Base-by-base conservation (phyloP, 2,113 vertebrate genomes). In the Etia nguti region DNA sequence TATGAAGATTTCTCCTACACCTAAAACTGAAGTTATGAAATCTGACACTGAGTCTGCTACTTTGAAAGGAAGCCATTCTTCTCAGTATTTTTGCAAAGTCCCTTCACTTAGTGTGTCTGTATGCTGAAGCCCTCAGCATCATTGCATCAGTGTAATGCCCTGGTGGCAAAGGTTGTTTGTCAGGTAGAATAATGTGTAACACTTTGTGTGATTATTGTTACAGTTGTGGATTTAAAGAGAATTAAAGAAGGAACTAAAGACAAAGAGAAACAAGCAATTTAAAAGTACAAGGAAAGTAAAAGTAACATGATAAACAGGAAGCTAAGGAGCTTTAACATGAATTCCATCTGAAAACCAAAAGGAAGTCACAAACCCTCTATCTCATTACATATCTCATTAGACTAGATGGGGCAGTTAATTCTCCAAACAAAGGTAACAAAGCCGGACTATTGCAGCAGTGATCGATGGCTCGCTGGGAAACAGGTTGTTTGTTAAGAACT, bases 301-400 rank as follows among this genome's bases (percentile, higher is more conserved):
- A 57, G 24, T 57, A 57, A 26, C 24, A 57, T 57, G 24, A 15
- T 26, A 57, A 57, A 29, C 31, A 20, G 31, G 0, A 62, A 38
- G 20, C 60, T 68, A 68, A 68, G 1, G 60, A 68, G 34, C 10
- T 68, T 68, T 65, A 65, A 38, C 34, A 8, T 65, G 60, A 0
- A 36, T 65, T 36, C 31, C 6, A 34, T 34, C 34, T 36, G 34
- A 22, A 65, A 38, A n/a, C 60, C 10, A 65, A 65, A 65, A 65
- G n/a, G 60, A 38, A 38, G 20, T 8, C 34, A 22, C 60, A 0
- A 68, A 68, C 0, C 60, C 60, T 24, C 0, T 36, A 36, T 31
- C 31, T 31, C 31, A 31, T 50, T 20, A 50, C 50, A 52, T 52
- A 20, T 75, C 16, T 48, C 9, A 48, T 24, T 26, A 48, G 9